Evolutionary conservation across 2,888 invertebrate species (phyloP).

Genomic region (Pristionchus entomophagus): DNA sequence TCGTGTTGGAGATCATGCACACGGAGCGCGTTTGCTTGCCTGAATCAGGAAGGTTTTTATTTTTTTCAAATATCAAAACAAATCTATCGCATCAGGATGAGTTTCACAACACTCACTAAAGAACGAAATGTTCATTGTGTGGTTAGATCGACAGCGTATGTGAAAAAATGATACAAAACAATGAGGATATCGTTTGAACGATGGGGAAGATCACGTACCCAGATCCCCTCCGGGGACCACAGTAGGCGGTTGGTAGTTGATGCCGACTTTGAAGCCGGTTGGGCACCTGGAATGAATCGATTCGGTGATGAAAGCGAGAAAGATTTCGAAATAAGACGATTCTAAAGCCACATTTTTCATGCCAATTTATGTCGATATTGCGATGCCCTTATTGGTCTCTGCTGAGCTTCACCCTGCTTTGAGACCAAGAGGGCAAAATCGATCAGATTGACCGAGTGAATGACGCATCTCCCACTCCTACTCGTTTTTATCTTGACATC

Average conservation of each 20-base stretch:
- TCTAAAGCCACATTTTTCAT: background rate
- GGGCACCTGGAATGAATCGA: constrained; percentile 55
- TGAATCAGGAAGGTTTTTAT: background rate
- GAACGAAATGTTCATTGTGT: too few relatives aligned
- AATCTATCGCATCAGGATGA: too few relatives aligned
- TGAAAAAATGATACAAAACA: too few relatives aligned
- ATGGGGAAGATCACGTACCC: constrained; percentile 68
- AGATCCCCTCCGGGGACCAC: constrained; percentile 94
- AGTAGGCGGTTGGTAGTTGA: constrained; percentile 77
- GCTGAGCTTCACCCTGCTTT: background rate
- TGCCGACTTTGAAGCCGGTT: constrained; percentile 55
- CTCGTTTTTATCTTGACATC: too few relatives aligned
- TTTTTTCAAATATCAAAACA: too few relatives aligned
- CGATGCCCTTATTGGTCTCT: background rate
- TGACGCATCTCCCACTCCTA: background rate
- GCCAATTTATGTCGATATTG: background rate
- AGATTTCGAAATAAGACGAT: background rate
- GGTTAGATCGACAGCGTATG: too few relatives aligned
- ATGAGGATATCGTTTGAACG: too few relatives aligned
- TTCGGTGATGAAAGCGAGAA: too few relatives aligned
- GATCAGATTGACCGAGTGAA: background rate
- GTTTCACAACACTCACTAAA: too few relatives aligned
- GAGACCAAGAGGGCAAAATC: background rate
- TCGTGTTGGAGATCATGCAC: constrained; percentile 78
- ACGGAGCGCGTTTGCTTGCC: constrained; percentile 80